A percentile compares a stretch with the other conserved stretches of the same genome.
Conservation (phyloP, 2,888 invertebrate species). For the Brachycybe producta region DNA sequence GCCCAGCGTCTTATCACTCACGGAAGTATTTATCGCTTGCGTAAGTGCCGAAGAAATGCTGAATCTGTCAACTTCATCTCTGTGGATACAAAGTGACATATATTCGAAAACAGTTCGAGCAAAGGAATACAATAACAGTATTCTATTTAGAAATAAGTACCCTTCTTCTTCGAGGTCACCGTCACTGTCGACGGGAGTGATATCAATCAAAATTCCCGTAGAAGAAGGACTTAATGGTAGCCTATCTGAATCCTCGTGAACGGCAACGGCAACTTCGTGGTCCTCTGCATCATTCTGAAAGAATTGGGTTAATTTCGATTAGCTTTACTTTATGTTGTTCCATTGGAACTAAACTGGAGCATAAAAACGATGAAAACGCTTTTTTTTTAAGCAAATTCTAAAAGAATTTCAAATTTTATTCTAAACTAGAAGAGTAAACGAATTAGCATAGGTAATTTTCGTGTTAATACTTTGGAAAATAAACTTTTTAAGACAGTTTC, state of each 20-base stretch:
- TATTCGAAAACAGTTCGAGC: not conserved
- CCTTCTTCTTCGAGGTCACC: slow-evolving; percentile 22
- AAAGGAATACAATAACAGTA: not conserved
- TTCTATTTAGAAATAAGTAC: not conserved
- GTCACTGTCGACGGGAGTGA: slow-evolving; percentile 23
- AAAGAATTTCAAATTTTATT: too few species aligned
- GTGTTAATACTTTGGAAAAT: too few species aligned
- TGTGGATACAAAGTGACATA: too few species aligned
- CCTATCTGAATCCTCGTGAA: not conserved
- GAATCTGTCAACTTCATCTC: slow-evolving; percentile 26
- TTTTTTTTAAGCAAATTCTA: too few species aligned
- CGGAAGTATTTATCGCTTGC: slow-evolving; percentile 23
- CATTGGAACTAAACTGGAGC: too few species aligned
- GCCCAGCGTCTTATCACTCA: slow-evolving; percentile 9
- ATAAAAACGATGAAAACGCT: too few species aligned
- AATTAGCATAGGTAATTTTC: too few species aligned
- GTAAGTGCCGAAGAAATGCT: slow-evolving; percentile 26
- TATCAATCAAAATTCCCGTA: slow-evolving; percentile 22
- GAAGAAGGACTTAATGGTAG: slow-evolving; percentile 17
- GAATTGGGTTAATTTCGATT: not conserved
- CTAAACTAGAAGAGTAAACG: too few species aligned
- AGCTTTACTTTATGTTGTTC: not conserved
- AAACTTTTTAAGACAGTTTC: too few species aligned
- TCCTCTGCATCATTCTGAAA: slow-evolving; percentile 10
- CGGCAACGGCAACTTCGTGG: slow-evolving; percentile 14